Conservation (phyloP, 1,140 invertebrate species). For the Lepidurus apus region DNA sequence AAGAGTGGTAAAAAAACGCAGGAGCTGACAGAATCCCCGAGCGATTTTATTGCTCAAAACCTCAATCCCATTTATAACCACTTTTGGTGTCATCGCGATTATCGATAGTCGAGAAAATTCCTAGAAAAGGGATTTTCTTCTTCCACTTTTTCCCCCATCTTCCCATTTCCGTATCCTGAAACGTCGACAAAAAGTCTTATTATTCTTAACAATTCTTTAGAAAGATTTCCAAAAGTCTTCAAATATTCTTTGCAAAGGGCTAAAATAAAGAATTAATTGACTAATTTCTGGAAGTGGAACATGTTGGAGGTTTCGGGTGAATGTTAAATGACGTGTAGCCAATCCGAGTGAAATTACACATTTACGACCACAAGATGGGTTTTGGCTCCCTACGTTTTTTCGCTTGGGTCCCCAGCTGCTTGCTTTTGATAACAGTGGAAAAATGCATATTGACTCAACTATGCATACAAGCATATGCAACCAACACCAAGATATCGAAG, state of each 20-base stretch:
- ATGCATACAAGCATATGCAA: slow-evolving; percentile 22
- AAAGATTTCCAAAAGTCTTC: neutral
- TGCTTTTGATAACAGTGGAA: slow-evolving; percentile 22
- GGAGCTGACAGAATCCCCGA: neutral
- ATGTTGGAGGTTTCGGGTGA: neutral
- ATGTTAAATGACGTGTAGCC: slow-evolving; percentile 11
- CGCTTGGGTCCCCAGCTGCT: neutral
- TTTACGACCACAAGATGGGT: neutral
- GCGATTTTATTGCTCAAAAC: neutral
- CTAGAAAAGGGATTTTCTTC: too few species aligned
- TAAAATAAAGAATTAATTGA: neutral
- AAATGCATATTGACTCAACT: slow-evolving; percentile 20
- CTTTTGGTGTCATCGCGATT: slow-evolving; percentile 7
- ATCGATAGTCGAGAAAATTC: neutral
- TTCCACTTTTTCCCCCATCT: too few species aligned
- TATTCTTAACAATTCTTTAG: neutral
- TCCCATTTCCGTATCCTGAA: neutral
- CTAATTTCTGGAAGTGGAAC: neutral
- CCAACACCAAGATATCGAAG: neutral
- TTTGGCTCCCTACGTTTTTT: neutral
- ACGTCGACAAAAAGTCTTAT: neutral
- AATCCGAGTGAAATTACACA: neutral
- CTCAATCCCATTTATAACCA: slow-evolving; percentile 3
- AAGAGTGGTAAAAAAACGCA: neutral
- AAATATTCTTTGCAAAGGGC: neutral